Conservation (phyloP, 1,140 invertebrate species). For the Drosophila nasuta region DNA sequence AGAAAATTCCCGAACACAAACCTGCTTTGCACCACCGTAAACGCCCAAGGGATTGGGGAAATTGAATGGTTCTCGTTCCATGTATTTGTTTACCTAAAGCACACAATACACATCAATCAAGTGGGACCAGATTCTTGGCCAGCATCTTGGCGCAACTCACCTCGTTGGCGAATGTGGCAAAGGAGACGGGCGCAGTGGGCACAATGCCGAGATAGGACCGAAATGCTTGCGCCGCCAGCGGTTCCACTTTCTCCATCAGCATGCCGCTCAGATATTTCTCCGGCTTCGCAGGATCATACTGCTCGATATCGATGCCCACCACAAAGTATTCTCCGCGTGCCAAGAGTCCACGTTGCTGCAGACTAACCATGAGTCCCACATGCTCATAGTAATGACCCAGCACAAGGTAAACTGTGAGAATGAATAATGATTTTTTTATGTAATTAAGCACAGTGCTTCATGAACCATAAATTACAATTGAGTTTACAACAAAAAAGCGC, state of each 20-base stretch:
- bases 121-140: too few relatives aligned
- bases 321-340: constrained; percentile 89
- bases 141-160: constrained; percentile 42
- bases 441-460: too few relatives aligned
- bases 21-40: constrained; percentile 90
- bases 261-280: constrained; percentile 91
- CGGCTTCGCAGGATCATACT: constrained; percentile 91
- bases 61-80: constrained; percentile 93
- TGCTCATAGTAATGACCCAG: constrained; percentile 95
- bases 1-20: constrained; percentile 76
- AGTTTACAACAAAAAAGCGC: too few relatives aligned
- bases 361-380: constrained; percentile 92
- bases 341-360: constrained; percentile 93
- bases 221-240: constrained; percentile 86
- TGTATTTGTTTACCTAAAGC: constrained; percentile 89
- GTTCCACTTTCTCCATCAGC: constrained; percentile 87
- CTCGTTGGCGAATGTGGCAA: constrained; percentile 90
- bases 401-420: constrained; percentile 93
- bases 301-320: constrained; percentile 91
- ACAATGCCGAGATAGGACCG: constrained; percentile 91
- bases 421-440: too few relatives aligned
- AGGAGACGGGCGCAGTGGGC: constrained; percentile 89
- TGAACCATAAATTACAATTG: too few relatives aligned
- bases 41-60: constrained; percentile 91
- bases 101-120: constrained; percentile 31